Evolutionary conservation across 2,888 invertebrate genomes (phyloP), one percentile per base, ranked within the genome.

Genomic region (Lithosia quadra): DNA sequence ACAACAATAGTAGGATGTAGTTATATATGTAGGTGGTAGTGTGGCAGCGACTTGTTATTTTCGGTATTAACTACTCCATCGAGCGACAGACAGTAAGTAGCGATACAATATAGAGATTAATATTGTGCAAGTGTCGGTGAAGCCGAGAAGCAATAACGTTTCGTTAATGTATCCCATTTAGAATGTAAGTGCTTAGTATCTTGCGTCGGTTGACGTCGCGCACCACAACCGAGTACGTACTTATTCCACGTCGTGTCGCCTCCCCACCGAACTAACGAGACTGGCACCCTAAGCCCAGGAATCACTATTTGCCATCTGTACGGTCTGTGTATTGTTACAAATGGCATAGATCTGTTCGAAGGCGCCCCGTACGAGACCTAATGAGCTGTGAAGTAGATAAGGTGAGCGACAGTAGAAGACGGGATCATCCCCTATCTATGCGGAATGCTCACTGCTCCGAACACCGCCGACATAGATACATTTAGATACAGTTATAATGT

Each of bases 311-410:
- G 89, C 92, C 86, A 91, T 86, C 87, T 85, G 81, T 87, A 87
- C 83, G 89, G 88, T 90, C 88, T 86, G 85, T 87, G 92, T 93
- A 93, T 94, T 94, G 94, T 92, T 91, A 92, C 91, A 93, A 95
- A 93, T 92, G 88, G 90, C 85, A 88, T 84, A 90, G 92, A 91
- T 92, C 90, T 92, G 88, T 84, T 89, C 84, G 86, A 87, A 89
- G 88, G 85, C 88, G 82, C 85, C 86, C 89, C 86, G 89, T 91
- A 90, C 86, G 90, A 83, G 85, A 90, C 90, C 92, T 95, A 95
- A 95, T 95, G 95, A 95, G 92, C 93, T 92, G 95, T 95, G 94
- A 96, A 96, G 90, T 87, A 95, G 96, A 96, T 96, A 95, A 95
- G 95, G 91, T 90, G 88, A 81, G 87, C 88, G 86, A 87, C 88